Evolutionary conservation across 2,888 invertebrate species (phyloP).

Genomic region (Papilio demoleus): DNA sequence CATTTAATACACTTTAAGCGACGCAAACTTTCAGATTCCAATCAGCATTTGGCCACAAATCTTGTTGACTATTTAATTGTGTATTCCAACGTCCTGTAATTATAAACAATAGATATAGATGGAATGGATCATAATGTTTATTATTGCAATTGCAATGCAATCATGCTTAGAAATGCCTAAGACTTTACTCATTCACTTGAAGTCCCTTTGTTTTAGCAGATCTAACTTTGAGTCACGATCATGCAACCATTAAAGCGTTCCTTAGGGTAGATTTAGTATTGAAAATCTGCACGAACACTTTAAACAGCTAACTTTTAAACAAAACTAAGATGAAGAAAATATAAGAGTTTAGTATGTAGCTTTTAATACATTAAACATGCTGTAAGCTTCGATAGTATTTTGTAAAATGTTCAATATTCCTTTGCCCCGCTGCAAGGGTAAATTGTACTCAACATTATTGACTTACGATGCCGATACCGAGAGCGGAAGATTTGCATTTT

Average conservation of each 20-base stretch:
- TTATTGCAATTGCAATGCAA: constrained; percentile 1
- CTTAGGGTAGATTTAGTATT: too few species aligned
- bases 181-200: constrained; percentile 6
- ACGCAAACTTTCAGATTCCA: too few species aligned
- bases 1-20: too few species aligned
- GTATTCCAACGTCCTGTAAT: not conserved
- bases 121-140: too few species aligned
- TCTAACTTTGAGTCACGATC: not conserved
- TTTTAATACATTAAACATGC: not conserved
- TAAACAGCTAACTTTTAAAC: too few species aligned
- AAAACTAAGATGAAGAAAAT: too few species aligned
- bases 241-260: not conserved
- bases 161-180: constrained; percentile 16
- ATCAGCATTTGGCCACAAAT: too few species aligned
- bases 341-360: too few species aligned
- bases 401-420: constrained; percentile 26
- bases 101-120: not conserved
- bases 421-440: constrained; percentile 15
- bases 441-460: constrained; percentile 28
- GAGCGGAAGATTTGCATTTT: constrained; percentile 32
- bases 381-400: not conserved
- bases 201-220: not conserved
- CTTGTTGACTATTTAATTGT: not conserved
- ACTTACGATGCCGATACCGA: constrained; percentile 24
- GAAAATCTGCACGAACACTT: too few species aligned